These are phyloP conservation scores for Carassius gibelio DNA, from an alignment of 2,113 vertebrate species.

Conservation along the genomic window DNA sequence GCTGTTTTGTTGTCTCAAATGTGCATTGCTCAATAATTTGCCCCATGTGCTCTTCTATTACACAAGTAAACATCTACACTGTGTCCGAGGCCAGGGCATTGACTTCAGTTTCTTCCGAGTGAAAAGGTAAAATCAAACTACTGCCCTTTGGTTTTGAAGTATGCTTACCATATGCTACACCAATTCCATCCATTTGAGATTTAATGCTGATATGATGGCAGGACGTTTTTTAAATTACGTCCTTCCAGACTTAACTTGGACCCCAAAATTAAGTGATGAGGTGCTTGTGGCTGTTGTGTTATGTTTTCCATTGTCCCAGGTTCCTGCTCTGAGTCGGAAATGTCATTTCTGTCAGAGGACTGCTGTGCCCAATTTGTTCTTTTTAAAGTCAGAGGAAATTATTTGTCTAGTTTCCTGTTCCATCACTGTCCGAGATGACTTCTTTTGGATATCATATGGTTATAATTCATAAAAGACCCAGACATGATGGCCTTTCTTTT, in stretches of 20 bases:
- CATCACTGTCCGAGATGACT: slow-evolving; percentile 31
- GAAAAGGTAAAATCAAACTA: slow-evolving; percentile 35
- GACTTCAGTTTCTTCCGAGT: slow-evolving; percentile 32
- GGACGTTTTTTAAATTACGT: slow-evolving; percentile 47
- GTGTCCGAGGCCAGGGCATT: slow-evolving; percentile 33
- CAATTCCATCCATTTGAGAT: slow-evolving; percentile 42
- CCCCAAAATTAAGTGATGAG: slow-evolving; percentile 53
- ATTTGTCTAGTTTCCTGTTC: slow-evolving; percentile 54
- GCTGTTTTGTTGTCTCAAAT: neutral
- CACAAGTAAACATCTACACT: slow-evolving; percentile 43
- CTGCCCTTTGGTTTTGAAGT: neutral
- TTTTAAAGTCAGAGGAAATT: slow-evolving; percentile 54
- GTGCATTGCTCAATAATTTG: slow-evolving; percentile 7
- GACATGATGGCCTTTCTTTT: slow-evolving; percentile 1
- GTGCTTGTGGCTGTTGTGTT: slow-evolving; percentile 59
- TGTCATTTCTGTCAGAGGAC: slow-evolving; percentile 54
- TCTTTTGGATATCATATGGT: slow-evolving; percentile 21
- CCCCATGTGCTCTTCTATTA: slow-evolving; percentile 9
- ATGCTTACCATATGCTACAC: slow-evolving; percentile 46
- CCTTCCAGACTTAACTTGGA: slow-evolving; percentile 46
- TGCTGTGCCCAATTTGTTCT: slow-evolving; percentile 56
- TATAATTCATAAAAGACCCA: slow-evolving; percentile 20
- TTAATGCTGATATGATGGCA: slow-evolving; percentile 47
- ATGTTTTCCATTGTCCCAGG: slow-evolving; percentile 57
- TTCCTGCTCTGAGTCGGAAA: slow-evolving; percentile 41